These are phyloP conservation scores for human DNA, from an alignment of 2,113 vertebrate genomes.

Conservation along the genomic window DNA sequence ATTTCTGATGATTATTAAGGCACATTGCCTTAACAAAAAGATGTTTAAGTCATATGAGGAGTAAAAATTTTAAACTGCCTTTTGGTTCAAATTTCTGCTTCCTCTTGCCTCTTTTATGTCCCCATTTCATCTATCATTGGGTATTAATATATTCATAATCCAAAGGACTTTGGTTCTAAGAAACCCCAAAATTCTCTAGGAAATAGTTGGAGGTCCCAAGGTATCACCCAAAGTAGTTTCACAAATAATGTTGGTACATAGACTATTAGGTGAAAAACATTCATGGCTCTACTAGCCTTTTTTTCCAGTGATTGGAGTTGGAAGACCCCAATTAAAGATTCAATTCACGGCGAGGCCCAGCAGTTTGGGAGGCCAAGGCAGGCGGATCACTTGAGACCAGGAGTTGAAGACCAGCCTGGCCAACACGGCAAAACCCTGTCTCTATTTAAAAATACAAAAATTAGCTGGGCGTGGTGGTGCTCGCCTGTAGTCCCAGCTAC, in stretches of 20 bases:
- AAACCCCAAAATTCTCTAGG: neutral
- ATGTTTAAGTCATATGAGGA: neutral
- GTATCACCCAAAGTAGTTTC: neutral
- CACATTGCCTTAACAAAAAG: neutral
- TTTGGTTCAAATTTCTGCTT: neutral
- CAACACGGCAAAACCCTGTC: no score
- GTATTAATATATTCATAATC: neutral
- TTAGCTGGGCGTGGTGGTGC: no score
- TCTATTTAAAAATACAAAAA: no score
- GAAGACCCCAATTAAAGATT: neutral
- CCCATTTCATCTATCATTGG: neutral
- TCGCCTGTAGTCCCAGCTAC: no score
- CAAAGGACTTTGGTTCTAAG: neutral
- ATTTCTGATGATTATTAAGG: constrained; percentile 10
- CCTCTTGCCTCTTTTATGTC: neutral
- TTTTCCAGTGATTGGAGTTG: neutral
- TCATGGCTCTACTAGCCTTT: neutral
- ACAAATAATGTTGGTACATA: neutral
- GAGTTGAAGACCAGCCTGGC: no score
- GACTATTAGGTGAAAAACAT: neutral
- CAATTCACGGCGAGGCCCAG: neutral
- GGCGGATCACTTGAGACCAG: no score
- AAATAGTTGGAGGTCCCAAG: neutral
- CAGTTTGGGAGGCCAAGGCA: no score
- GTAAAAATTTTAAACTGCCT: neutral